A percentile compares a stretch with the other conserved stretches of the same genome.
phyloP scores from a whole-genome alignment of 2,888 invertebrate species.

The Cantharis rufa region DNA sequence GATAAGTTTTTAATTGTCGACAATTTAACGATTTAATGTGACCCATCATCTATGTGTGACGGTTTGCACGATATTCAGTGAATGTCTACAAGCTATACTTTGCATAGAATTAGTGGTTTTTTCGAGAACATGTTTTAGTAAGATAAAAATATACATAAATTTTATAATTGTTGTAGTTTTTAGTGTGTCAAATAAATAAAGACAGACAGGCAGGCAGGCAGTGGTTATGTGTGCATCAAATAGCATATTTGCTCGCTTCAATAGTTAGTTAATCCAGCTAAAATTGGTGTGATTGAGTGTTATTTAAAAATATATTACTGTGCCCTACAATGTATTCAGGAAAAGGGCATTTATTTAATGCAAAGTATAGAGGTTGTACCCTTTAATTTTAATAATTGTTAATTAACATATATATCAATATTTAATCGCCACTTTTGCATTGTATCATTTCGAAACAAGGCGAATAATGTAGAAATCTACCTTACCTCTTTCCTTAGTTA shows the following conservation, averaged over 20 bases:
- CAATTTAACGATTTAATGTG: slow-evolving; percentile 27
- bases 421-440: not conserved
- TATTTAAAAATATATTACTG: slow-evolving; percentile 19
- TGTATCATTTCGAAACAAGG: slow-evolving; percentile 5
- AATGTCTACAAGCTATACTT: slow-evolving; percentile 81
- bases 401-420: slow-evolving; percentile 58
- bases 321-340: slow-evolving; percentile 48
- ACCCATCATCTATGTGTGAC: slow-evolving; percentile 29
- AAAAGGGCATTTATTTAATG: slow-evolving; percentile 89
- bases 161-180: not conserved
- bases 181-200: not conserved
- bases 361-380: slow-evolving; percentile 89
- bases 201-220: not conserved
- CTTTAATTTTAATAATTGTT: slow-evolving; percentile 44
- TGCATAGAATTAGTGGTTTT: slow-evolving; percentile 91
- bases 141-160: not conserved
- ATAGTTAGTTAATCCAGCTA: slow-evolving; percentile 3
- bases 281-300: slow-evolving; percentile 13
- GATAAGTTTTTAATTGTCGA: not conserved
- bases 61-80: slow-evolving; percentile 36
- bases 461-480: not conserved
- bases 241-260: not conserved
- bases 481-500: slow-evolving; percentile 1
- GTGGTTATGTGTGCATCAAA: not conserved
- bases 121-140: slow-evolving; percentile 60